Conservation (phyloP, 2,113 vertebrate genomes). For the Petrocephalus zakoni region DNA sequence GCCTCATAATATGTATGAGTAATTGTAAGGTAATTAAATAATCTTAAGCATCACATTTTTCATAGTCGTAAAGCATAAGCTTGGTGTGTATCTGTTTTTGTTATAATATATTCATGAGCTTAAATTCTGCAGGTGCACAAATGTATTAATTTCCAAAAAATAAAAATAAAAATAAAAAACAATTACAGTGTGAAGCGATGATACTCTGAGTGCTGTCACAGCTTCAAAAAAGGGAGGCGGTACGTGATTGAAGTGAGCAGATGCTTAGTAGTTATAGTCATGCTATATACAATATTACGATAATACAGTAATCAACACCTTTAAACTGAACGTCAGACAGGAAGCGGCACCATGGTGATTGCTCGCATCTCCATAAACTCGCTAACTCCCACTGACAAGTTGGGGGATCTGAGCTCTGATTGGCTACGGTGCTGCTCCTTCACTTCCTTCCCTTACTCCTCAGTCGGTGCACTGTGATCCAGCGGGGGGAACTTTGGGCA, state of each 20-base stretch:
- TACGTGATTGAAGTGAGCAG: background rate
- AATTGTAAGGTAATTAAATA: background rate
- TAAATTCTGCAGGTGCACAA: background rate
- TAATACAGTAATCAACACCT: slow-evolving; percentile 20
- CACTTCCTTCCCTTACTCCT: background rate
- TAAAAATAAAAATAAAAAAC: too few relatives aligned
- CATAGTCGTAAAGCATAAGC: background rate
- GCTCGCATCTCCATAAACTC: slow-evolving; percentile 10
- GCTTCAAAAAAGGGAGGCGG: background rate
- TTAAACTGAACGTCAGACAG: slow-evolving; percentile 19
- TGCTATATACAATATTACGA: background rate
- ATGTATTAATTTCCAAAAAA: background rate
- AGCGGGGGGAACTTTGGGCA: slow-evolving; percentile 62
- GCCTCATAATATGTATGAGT: background rate
- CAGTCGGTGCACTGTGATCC: slow-evolving; percentile 18
- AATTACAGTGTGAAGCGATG: background rate
- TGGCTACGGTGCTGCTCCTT: background rate
- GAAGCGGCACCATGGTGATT: slow-evolving; percentile 12
- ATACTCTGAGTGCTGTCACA: background rate
- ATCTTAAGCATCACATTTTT: background rate
- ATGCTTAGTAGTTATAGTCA: background rate
- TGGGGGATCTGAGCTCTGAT: background rate
- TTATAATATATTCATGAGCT: background rate
- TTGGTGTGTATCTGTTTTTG: background rate
- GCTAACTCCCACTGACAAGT: slow-evolving; percentile 22